phyloP scores from a whole-genome alignment of 2,888 invertebrate genomes.

The Tolmerus cingulatus region DNA sequence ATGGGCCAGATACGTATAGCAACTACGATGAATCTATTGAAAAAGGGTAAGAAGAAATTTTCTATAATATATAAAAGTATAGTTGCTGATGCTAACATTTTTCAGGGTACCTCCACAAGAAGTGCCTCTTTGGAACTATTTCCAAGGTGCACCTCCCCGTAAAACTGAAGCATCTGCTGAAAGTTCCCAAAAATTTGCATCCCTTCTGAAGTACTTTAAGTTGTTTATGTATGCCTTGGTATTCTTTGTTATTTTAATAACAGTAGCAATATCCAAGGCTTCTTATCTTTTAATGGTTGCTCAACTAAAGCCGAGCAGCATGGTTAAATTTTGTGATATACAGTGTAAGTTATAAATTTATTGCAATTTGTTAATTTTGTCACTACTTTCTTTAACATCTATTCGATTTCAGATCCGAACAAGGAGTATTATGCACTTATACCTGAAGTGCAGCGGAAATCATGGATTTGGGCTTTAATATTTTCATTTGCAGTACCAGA shows the following conservation, averaged over 20 bases:
- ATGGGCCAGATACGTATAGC: not conserved
- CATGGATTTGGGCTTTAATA: constrained; percentile 83
- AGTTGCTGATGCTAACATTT: not conserved
- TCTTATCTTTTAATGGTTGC: constrained; percentile 77
- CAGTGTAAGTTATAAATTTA: constrained; percentile 51
- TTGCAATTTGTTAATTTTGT: not conserved
- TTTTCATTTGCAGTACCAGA: constrained; percentile 82
- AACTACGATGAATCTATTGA: not conserved
- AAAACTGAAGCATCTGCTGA: constrained; percentile 74
- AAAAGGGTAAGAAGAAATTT: not conserved
- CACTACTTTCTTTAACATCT: not conserved
- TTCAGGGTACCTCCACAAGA: constrained; percentile 55
- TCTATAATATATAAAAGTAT: not conserved
- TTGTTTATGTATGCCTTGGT: constrained; percentile 73
- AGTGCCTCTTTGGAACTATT: constrained; percentile 79
- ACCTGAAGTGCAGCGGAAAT: constrained; percentile 71
- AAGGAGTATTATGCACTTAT: constrained; percentile 70
- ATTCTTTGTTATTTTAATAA: constrained; percentile 71
- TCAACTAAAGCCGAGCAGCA: constrained; percentile 68
- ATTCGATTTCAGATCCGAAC: constrained; percentile 65
- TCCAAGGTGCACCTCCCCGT: constrained; percentile 75
- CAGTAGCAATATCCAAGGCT: constrained; percentile 77
- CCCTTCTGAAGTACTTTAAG: constrained; percentile 72
- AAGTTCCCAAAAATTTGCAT: constrained; percentile 69
- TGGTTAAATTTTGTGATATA: constrained; percentile 70